Base-by-base conservation (phyloP, 2,113 vertebrate species). In the Falcunculus frontatus region DNA sequence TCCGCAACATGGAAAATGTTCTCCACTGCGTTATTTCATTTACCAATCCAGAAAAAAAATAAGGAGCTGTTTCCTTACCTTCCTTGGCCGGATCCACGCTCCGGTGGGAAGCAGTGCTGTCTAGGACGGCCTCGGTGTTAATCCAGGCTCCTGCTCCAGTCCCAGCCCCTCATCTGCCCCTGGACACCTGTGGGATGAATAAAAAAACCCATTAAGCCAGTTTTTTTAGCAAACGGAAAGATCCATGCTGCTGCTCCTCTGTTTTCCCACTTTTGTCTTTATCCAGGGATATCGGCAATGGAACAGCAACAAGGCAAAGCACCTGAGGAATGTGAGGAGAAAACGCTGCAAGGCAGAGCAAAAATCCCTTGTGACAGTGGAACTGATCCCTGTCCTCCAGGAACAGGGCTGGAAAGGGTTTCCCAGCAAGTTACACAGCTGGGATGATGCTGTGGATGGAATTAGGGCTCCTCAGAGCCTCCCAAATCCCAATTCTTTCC, bases 11-110 rank as follows among this genome's bases (percentile, higher is more conserved):
- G 18, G 9, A 42, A 83, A 68, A 12, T 0, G 0, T 77, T 46
- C 32, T 6, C 13, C 33, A 2, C 9, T 3, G 2, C 0, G 5
- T 16, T 25, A 2, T 1, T 4, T 1, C 2, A 76, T 79, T 75
- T 12, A 60, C 5, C 57, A n/a, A 5, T 5, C 14, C n/a, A 69
- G 53, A 21, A 55, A 33, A 65, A 67, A 75, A 14, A 39, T 39
- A 39, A 35, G 49, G 82, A 11, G 19, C 7, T 9, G 3, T 25
- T 74, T 77, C 59, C 95, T 93, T 91, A 96, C 95, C 41, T 5
- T 60, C 9, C 65, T 49, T 1, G 18, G 33, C 9, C 0, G 1
- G 37, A 12, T 52, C 64, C 70, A 12, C 3, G 0, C 37, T 63
- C 47, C 3, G 7, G 46, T 1, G 3, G 37, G 29, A 32, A 75